Evolutionary conservation across 2,797 vertebrate species (phyloP).

Genomic region (Sebastes nivosus): DNA sequence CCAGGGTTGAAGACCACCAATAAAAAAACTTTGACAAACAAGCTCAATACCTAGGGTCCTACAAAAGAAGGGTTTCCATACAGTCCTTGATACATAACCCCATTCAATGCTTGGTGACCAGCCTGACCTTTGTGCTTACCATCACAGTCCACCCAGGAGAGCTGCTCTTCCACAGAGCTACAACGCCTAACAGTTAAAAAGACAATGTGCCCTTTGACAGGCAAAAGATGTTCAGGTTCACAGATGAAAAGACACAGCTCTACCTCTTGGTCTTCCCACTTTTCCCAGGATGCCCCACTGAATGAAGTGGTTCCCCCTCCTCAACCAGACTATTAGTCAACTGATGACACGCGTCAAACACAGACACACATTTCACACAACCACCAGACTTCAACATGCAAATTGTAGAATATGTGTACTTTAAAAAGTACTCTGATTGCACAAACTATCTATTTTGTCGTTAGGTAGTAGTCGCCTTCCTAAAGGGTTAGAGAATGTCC

Average conservation of each 20-base stretch:
- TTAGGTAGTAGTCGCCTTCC: not conserved
- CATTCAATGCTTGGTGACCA: constrained; percentile 55
- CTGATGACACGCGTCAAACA: constrained; percentile 59
- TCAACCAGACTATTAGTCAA: constrained; percentile 55
- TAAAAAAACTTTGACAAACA: constrained; percentile 41
- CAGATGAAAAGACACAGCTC: constrained; percentile 57
- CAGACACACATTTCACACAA: constrained; percentile 56
- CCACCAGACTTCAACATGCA: constrained; percentile 64
- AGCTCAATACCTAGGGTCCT: constrained; percentile 23
- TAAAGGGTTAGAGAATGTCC: not conserved
- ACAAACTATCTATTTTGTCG: not conserved
- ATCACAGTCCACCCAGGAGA: constrained; percentile 78
- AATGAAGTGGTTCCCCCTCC: constrained; percentile 31
- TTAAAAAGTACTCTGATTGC: not conserved
- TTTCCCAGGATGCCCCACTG: constrained; percentile 45
- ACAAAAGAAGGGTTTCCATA: constrained; percentile 45
- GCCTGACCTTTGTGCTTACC: constrained; percentile 85
- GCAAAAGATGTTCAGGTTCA: constrained; percentile 75
- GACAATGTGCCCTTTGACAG: constrained; percentile 80
- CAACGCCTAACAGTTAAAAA: constrained; percentile 80
- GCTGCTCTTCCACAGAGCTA: constrained; percentile 81
- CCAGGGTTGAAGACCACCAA: constrained; percentile 78
- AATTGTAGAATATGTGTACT: not conserved
- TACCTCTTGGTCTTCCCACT: constrained; percentile 41
- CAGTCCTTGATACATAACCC: constrained; percentile 35